These are phyloP conservation scores for Watsonalla cultraria DNA, from an alignment of 2,888 invertebrate genomes.

Conservation along the genomic window DNA sequence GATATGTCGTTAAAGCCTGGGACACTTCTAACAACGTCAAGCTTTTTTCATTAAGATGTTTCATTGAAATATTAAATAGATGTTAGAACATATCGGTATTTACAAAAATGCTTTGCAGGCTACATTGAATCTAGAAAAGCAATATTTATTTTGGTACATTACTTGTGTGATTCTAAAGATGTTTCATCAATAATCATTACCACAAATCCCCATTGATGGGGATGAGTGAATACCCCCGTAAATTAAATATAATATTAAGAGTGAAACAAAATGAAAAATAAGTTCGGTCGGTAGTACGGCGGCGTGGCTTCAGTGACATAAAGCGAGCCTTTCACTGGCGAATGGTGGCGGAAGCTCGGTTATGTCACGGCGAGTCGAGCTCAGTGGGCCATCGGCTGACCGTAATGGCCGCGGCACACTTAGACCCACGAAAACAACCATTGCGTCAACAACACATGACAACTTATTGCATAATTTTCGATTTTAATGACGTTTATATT, in stretches of 20 bases:
- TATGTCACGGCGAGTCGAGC: conserved; percentile 53
- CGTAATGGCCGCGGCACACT: conserved; percentile 72
- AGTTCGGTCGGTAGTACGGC: neutral
- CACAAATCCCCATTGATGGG: too few relatives aligned
- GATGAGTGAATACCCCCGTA: too few relatives aligned
- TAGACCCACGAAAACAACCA: conserved; percentile 71
- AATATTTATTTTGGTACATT: too few relatives aligned
- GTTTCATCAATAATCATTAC: too few relatives aligned
- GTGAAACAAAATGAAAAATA: neutral
- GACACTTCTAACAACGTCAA: too few relatives aligned
- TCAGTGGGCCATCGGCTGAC: conserved; percentile 71
- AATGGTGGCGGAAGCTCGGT: conserved; percentile 66
- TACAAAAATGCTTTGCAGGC: too few relatives aligned
- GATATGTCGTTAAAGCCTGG: too few relatives aligned
- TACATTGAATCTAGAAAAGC: too few relatives aligned
- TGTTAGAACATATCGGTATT: too few relatives aligned
- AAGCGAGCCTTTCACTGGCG: conserved; percentile 52
- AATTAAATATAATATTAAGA: neutral
- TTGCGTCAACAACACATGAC: conserved; percentile 69
- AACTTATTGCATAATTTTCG: conserved; percentile 60
- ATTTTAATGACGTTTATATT: conserved; percentile 37
- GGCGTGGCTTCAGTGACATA: conserved; percentile 27
- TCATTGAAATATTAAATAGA: too few relatives aligned
- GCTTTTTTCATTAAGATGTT: too few relatives aligned
- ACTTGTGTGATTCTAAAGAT: too few relatives aligned